Base-by-base conservation (phyloP, 2,113 vertebrate genomes). In the Pavo muticus region DNA sequence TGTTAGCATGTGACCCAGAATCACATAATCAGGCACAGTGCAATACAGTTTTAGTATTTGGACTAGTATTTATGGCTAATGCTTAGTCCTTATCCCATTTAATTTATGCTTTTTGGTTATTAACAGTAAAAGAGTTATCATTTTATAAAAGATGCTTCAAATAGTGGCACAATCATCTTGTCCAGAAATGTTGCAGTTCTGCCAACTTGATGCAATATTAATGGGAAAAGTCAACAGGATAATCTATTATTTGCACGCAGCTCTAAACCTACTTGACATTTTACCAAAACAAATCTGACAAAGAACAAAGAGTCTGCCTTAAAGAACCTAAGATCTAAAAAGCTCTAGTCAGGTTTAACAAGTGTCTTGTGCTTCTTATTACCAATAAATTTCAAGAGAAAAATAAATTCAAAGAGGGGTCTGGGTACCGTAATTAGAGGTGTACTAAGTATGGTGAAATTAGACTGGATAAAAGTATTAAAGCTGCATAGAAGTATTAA, bases 231-330 rank as follows among this genome's bases (percentile, higher is more conserved):
- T 65, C 90, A 94, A 81, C 29, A 80, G 72, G 72, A 68, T 93
- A 90, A 91, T 88, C 75, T 85, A 1, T 78, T 96, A 93, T 94
- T 90, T 96, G 75, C 70, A 81, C 77, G 60, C 65, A 86, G 76
- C 23, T 93, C 61, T 91, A 68, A 91, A 80, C 84, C 60, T 88
- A 16, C 1, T 0, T 86, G 91, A 86, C 93, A 86, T 48, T 64
- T 88, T 71, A 44, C 79, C 83, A 74, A 94, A 93, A 82, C 0
- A 1, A 42, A 90, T 90, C 78, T 96, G 93, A 94, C 91, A 90
- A 93, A 93, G 94, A 96, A 84, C 85, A 96, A 94, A 91, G 85
- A 95, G 35, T 72, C 72, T 95, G 64, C 47, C 72, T 84, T 80
- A 61, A 54, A 90, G 47, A 90, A 86, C 27, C 78, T 78, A 52